Conservation (phyloP, 2,113 vertebrate genomes). For the Ellobius talpinus region DNA sequence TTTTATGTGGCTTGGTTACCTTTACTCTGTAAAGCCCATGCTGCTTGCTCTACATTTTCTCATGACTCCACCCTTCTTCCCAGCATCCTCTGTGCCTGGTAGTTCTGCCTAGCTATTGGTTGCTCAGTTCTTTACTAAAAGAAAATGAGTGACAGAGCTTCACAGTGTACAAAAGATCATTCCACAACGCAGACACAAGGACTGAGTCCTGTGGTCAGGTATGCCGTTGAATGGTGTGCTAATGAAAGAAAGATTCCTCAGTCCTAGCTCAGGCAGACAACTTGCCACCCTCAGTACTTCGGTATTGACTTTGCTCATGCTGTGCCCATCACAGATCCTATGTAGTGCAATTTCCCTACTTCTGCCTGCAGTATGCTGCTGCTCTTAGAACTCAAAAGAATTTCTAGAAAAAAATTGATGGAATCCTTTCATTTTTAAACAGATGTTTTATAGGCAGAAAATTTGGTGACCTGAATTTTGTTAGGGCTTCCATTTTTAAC, state of each 20-base stretch:
- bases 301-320: not conserved
- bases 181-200: not conserved
- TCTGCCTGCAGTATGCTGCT: not conserved
- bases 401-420: not conserved
- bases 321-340: not conserved
- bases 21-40: not conserved
- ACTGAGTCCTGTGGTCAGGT: not conserved
- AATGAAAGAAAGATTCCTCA: not conserved
- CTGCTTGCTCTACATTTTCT: not conserved
- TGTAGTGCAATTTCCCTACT: not conserved
- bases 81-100: not conserved
- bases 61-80: not conserved
- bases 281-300: not conserved
- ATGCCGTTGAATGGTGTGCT: too few species aligned
- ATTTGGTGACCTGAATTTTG: not conserved
- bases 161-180: not conserved
- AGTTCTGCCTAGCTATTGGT: not conserved
- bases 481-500: not conserved
- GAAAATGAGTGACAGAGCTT: not conserved
- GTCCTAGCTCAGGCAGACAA: not conserved
- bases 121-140: not conserved
- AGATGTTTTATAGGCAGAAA: not conserved
- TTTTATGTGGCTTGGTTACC: not conserved
- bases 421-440: constrained; percentile 25
- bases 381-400: not conserved